Evolutionary conservation across 2,113 vertebrate genomes (phyloP).

Genomic region (Oriolus oriolus): DNA sequence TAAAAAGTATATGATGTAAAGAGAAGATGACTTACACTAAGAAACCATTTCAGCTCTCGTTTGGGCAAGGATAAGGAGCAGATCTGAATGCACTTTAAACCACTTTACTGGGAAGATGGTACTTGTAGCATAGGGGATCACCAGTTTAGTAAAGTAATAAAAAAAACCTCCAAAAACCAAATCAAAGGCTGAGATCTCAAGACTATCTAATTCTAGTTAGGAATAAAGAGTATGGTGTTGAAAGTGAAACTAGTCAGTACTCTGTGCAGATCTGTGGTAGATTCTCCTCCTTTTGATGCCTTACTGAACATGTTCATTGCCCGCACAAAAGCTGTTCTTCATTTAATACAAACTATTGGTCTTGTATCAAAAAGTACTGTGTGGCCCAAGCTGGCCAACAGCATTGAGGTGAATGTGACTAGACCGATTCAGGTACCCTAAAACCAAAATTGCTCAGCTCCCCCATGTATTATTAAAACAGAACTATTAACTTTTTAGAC

Average conservation of each 20-base stretch:
- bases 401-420: neutral
- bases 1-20: neutral
- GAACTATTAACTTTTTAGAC: neutral
- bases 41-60: neutral
- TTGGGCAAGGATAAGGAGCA: neutral
- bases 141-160: neutral
- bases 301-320: neutral
- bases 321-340: neutral
- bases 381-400: neutral
- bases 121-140: neutral
- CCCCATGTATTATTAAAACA: neutral
- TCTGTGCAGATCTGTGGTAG: neutral
- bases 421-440: neutral
- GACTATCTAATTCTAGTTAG: neutral
- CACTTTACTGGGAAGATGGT: neutral
- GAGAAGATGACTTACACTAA: neutral
- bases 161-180: neutral
- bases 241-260: neutral
- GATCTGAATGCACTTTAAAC: neutral
- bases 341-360: neutral
- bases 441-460: neutral
- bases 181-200: neutral
- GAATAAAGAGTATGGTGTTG: neutral
- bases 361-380: neutral
- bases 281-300: neutral